Evolutionary conservation across 1,140 invertebrate species (phyloP), one percentile per base, ranked within the genome.

Genomic region (Pogonognathellus flavescens): DNA sequence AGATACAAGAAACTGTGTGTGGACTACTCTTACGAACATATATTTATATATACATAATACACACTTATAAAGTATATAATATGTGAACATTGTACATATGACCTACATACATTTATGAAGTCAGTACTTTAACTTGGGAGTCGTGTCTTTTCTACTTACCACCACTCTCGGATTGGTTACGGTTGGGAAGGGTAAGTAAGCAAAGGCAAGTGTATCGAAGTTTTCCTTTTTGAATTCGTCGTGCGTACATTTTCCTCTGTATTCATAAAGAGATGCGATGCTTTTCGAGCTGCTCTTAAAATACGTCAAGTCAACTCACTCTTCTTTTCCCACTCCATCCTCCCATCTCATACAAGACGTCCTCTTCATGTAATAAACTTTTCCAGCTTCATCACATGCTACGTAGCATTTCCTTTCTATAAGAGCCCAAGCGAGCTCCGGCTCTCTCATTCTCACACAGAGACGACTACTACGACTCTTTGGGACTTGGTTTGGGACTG

Each of bases 201-300:
- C n/a, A 13, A 57, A 57, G 53, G 53, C 53, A 57, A 57, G 70
- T 76, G 70, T 76, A 76, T 76, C 70, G 70, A 76, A 76, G 70
- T 76, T 76, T 76, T 76, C 70, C 70, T 76, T 76, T 76, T 76
- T 76, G 70, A 76, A 76, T 76, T 76, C 70, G 41, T 50, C 70
- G 70, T 76, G 70, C 70, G 70, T 76, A 76, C 70, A 76, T 76
- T 76, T 76, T 76, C 70, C 70, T 76, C 70, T 76, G 70, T 76
- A 76, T 76, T 76, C 70, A 76, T 76, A 76, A 76, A 76, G 70
- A 76, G 70, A 76, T 76, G 31, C 31, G 31, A 41, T 41, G 31
- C 70, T 76, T 50, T 31, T 76, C 70, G 22, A 76, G 70, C 41
- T 76, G 31, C 70, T 76, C 70, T 76, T 76, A 76, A 76, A 76